Evolutionary conservation across 2,888 invertebrate genomes (phyloP).

Genomic region (Osmoderma eremita): DNA sequence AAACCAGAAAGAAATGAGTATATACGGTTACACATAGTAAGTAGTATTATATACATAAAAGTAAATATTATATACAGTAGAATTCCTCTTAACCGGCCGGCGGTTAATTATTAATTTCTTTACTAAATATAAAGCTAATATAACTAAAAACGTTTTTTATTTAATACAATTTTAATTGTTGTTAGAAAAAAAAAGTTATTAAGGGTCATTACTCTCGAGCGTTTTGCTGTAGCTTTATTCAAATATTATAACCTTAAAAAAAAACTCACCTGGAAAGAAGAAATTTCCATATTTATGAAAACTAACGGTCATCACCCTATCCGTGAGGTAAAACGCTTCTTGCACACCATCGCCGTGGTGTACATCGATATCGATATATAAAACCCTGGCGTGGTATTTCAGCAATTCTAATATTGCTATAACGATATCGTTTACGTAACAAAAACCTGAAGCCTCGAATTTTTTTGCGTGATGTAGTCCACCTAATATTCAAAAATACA

Average conservation of each 20-base stretch:
- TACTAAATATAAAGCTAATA: too few relatives aligned
- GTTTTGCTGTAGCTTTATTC: neutral
- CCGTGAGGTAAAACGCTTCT: slow-evolving; percentile 97
- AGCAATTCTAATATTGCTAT: slow-evolving; percentile 95
- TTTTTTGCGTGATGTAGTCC: slow-evolving; percentile 99
- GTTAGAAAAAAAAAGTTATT: too few relatives aligned
- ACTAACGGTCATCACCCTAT: slow-evolving; percentile 98
- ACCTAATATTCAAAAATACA: slow-evolving; percentile 65
- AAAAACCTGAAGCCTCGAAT: slow-evolving; percentile 98
- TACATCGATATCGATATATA: slow-evolving; percentile 99
- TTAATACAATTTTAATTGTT: too few relatives aligned
- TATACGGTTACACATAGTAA: too few relatives aligned
- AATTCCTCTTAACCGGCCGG: too few relatives aligned
- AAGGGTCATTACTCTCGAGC: too few relatives aligned
- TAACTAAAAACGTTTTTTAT: too few relatives aligned
- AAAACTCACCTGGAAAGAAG: slow-evolving; percentile 86
- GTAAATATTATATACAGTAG: neutral
- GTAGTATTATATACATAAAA: too few relatives aligned
- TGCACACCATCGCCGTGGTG: slow-evolving; percentile 98
- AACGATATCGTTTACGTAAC: slow-evolving; percentile 99
- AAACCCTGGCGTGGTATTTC: slow-evolving; percentile 91
- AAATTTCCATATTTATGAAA: slow-evolving; percentile 99
- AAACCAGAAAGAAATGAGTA: slow-evolving; percentile 13
- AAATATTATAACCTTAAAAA: neutral
- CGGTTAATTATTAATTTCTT: too few relatives aligned